Evolutionary conservation across 2,797 vertebrate genomes (phyloP).

Genomic region (Tympanoctomys barrerae): DNA sequence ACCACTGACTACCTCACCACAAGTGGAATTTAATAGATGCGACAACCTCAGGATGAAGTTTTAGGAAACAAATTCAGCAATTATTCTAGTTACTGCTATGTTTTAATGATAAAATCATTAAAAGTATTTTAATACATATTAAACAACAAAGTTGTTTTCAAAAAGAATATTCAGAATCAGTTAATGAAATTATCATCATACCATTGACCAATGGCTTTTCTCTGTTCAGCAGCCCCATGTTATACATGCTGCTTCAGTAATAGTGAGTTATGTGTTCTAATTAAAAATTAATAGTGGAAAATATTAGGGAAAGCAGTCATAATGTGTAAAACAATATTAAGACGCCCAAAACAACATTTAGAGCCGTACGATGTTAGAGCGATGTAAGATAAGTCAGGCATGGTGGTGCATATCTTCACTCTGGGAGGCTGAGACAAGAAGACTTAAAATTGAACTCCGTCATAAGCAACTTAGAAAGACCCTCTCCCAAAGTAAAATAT

Average conservation of each 20-base stretch:
- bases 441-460: neutral
- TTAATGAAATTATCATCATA: neutral
- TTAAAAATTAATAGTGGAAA: neutral
- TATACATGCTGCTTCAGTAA: neutral
- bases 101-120: neutral
- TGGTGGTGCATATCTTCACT: neutral
- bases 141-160: neutral
- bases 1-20: neutral
- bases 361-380: neutral
- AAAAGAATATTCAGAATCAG: constrained; percentile 31
- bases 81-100: constrained; percentile 14
- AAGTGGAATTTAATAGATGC: neutral
- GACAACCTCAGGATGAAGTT: neutral
- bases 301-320: neutral
- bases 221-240: neutral
- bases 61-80: neutral
- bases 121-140: neutral
- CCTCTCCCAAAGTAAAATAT: neutral
- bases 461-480: neutral
- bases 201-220: neutral
- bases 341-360: neutral
- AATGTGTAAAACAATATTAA: constrained; percentile 23
- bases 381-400: neutral
- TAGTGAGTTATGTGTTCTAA: constrained; percentile 3
- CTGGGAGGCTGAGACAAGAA: neutral